Percentiles rank a stretch among this genome's conserved stretches.
phyloP scores from a whole-genome alignment of 2,888 invertebrate species.

The Drosophila meridionalis region DNA sequence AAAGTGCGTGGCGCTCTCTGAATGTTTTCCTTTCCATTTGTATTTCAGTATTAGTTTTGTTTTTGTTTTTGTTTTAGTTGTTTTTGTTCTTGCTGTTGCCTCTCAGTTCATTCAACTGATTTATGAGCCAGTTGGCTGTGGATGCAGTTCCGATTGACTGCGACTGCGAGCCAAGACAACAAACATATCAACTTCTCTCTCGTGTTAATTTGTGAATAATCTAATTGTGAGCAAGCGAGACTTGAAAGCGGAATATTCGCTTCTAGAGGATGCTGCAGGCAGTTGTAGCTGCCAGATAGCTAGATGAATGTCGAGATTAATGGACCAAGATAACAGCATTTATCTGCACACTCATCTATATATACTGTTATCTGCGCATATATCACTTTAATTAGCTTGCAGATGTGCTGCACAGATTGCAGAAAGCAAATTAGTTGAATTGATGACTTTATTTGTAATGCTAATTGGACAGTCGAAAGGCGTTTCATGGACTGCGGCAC shows the following conservation, averaged over 20 bases:
- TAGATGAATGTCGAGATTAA: slow-evolving; percentile 51
- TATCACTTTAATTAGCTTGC: slow-evolving; percentile 48
- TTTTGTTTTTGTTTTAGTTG: slow-evolving; percentile 5
- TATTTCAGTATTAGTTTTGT: slow-evolving; percentile 1
- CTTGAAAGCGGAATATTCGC: slow-evolving; percentile 17
- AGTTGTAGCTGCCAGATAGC: slow-evolving; percentile 36
- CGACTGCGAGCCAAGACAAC: slow-evolving; percentile 20
- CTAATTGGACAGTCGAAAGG: slow-evolving; percentile 23
- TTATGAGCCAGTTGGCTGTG: slow-evolving; percentile 55
- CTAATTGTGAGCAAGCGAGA: slow-evolving; percentile 55
- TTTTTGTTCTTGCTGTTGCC: slow-evolving; percentile 40
- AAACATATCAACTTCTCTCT: slow-evolving; percentile 25
- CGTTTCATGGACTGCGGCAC: not conserved
- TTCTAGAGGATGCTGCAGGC: slow-evolving; percentile 16
- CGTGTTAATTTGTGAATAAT: slow-evolving; percentile 80
- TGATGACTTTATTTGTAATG: slow-evolving; percentile 34
- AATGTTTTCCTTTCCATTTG: slow-evolving; percentile 64
- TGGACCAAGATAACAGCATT: slow-evolving; percentile 38
- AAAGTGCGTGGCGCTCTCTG: slow-evolving; percentile 76
- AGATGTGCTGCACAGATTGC: slow-evolving; percentile 33
- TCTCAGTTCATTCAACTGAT: slow-evolving; percentile 68
- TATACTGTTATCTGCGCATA: slow-evolving; percentile 8
- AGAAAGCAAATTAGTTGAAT: slow-evolving; percentile 33
- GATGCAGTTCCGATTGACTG: slow-evolving; percentile 64
- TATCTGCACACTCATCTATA: not conserved